phyloP scores from a whole-genome alignment of 2,888 invertebrate species.

The Ennomos quercinarius region DNA sequence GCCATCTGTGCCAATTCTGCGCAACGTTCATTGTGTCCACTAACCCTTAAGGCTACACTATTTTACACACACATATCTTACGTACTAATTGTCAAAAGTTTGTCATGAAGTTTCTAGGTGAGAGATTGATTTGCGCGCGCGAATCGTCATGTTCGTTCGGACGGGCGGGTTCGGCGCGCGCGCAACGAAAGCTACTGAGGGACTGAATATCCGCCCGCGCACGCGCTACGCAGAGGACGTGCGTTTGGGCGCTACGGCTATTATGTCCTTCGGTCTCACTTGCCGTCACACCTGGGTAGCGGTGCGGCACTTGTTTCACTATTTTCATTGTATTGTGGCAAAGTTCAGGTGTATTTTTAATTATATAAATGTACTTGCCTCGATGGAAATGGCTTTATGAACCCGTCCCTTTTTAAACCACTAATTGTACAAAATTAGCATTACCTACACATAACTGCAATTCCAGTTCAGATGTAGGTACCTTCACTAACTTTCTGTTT shows the following conservation, averaged over 20 bases:
- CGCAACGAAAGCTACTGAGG: conserved; percentile 72
- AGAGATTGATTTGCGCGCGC: conserved; percentile 48
- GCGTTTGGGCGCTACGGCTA: conserved; percentile 74
- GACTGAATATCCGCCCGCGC: conserved; percentile 68
- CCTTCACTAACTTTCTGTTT: no score
- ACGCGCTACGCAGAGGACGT: conserved; percentile 65
- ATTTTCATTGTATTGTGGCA: conserved; percentile 26
- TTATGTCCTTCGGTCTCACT: conserved; percentile 61
- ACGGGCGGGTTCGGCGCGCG: conserved; percentile 58
- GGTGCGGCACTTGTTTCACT: conserved; percentile 48
- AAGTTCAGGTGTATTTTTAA: conserved; percentile 8
- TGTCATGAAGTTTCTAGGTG: conserved; percentile 33
- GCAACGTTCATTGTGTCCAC: conserved; percentile 77
- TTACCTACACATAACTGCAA: no score
- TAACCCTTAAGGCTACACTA: conserved; percentile 54
- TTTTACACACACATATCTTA: conserved; percentile 58
- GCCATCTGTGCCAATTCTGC: conserved; percentile 84
- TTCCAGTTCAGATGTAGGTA: no score
- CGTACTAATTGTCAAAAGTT: conserved; percentile 26
- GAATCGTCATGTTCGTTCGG: conserved; percentile 56
- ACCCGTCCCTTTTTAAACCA: no score
- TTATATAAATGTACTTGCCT: no score
- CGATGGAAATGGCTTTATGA: no score
- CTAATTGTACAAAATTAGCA: no score
- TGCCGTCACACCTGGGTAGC: conserved; percentile 45